Base-by-base conservation (phyloP, 2,797 vertebrate species). In the Gallirallus australis region DNA sequence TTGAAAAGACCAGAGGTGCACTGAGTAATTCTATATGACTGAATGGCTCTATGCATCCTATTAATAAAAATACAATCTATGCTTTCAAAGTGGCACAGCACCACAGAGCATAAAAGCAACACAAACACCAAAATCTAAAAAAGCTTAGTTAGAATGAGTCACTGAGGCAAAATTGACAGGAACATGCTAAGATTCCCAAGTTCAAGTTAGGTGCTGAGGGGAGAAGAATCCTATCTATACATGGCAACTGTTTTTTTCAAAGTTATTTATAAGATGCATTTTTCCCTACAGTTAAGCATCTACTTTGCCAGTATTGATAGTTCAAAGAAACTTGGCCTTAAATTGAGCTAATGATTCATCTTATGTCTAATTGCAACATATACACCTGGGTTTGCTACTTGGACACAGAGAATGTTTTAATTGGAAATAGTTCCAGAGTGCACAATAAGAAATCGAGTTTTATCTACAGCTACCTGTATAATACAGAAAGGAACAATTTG, bases 141-240 rank as follows among this genome's bases (percentile, higher is more conserved):
- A 85, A 57, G 8, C 57, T 64, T 79, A 50, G 59, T 82, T 89
- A 64, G 28, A 94, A 57, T 93, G 86, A 95, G 71, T 92, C 86
- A 91, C 64, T 57, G 64, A 65, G 21, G 33, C 56, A 90, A 90
- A 90, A 47, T 18, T 90, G 90, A 48, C 83, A 90, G 35, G 30
- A 83, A 35, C 6, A 82, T 23, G 14, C 39, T 42, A 63, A 84
- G 63, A 89, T 48, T 92, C 39, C 47, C 63, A 79, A 63, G 39
- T 63, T 86, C 16, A 60, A 82, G 15, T 50, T 40, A 94, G 70
- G 19, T 86, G 48, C 33, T 84, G 18, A 79, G 21, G 25, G 35
- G 28, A 82, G 53, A 68, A 73, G 27, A 73, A 86, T 53, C 23
- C 4, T 45, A 27, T 89, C 73, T 79, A 90, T 69, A 90, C 37